A percentile compares a stretch with the other conserved stretches of the same genome.
Conservation (phyloP, 2,113 vertebrate genomes). For the Plectropomus leopardus region DNA sequence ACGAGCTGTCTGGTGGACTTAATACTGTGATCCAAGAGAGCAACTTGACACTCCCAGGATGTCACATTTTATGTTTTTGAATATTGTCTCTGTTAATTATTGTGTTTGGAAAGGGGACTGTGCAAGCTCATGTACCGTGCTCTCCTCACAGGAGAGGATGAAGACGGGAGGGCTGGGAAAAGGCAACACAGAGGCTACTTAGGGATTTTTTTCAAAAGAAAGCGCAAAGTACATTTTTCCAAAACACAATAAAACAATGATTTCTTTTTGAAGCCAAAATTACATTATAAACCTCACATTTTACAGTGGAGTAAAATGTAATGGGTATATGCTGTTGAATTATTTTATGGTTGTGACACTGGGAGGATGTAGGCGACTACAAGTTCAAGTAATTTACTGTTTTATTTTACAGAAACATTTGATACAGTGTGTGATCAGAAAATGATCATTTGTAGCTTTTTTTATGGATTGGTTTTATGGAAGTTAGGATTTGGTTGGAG, state of each 20-base stretch:
- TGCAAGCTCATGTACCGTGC: slow-evolving; percentile 33
- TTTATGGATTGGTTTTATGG: neutral
- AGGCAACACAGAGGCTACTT: neutral
- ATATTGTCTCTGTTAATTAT: slow-evolving; percentile 3
- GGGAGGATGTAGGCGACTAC: no score
- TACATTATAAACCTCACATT: no score
- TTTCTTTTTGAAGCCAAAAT: no score
- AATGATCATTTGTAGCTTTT: slow-evolving; percentile 35
- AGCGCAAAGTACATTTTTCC: no score
- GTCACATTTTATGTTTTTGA: slow-evolving; percentile 31
- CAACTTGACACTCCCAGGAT: slow-evolving; percentile 38
- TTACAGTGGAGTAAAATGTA: no score
- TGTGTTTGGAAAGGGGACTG: slow-evolving; percentile 47
- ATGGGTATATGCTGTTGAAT: no score
- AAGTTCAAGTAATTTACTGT: no score
- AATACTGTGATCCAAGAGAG: slow-evolving; percentile 73
- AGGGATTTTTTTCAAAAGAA: neutral
- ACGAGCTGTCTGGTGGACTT: slow-evolving; percentile 39
- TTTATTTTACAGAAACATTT: no score
- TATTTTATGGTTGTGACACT: no score
- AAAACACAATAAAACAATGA: no score
- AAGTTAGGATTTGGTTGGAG: slow-evolving; percentile 6
- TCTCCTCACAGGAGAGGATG: slow-evolving; percentile 15
- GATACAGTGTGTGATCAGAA: no score
- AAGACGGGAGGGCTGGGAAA: neutral